Evolutionary conservation across 2,113 vertebrate species (phyloP).

Genomic region (Hemiprocne comata): DNA sequence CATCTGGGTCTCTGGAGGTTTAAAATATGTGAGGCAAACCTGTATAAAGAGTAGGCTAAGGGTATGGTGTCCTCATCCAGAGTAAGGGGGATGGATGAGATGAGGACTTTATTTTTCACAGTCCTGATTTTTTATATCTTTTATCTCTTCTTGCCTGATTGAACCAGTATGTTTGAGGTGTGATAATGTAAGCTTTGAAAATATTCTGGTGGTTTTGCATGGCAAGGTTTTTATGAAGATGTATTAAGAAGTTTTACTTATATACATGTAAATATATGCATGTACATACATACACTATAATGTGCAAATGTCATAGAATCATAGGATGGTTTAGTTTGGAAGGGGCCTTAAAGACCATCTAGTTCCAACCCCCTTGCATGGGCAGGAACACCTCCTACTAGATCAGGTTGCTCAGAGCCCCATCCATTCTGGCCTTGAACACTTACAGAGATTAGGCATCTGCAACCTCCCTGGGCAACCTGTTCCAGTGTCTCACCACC

Average conservation of each 20-base stretch:
- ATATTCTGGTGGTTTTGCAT: not conserved
- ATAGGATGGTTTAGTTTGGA: too few species aligned
- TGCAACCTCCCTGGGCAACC: too few species aligned
- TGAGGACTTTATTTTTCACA: not conserved
- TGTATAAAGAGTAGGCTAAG: not conserved
- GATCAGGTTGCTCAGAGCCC: too few species aligned
- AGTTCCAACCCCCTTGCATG: too few species aligned
- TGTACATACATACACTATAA: not conserved
- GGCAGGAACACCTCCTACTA: too few species aligned
- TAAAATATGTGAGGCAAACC: not conserved
- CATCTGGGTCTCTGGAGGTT: not conserved
- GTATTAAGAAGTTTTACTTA: not conserved
- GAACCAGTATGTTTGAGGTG: not conserved
- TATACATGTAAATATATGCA: not conserved
- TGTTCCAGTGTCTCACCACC: too few species aligned
- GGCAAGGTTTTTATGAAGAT: not conserved
- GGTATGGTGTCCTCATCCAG: not conserved
- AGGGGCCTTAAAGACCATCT: too few species aligned
- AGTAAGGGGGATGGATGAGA: not conserved
- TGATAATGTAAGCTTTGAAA: not conserved
- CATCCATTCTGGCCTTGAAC: too few species aligned
- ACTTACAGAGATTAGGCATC: too few species aligned
- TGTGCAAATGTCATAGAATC: not conserved
- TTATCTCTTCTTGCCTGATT: not conserved
- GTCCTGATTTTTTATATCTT: not conserved